Percentiles rank a stretch among this genome's conserved stretches.
phyloP scores from a whole-genome alignment of 2,113 vertebrate genomes.

The Nycticryphes semicollaris region DNA sequence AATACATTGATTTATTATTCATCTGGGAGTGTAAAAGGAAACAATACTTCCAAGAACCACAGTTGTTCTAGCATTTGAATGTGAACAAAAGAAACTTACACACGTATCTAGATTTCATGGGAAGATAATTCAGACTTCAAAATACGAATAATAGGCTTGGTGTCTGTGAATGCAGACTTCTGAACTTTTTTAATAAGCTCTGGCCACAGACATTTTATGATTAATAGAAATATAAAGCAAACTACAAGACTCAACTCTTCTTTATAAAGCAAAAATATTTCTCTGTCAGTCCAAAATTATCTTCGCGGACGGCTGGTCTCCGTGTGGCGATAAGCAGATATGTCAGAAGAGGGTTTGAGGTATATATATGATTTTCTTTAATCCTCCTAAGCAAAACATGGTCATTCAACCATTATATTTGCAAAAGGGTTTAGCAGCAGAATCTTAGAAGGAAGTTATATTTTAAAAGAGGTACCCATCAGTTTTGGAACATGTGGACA shows the following conservation, averaged over 20 bases:
- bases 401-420: background rate
- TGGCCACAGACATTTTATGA: background rate
- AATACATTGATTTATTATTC: slow-evolving; percentile 15
- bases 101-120: background rate
- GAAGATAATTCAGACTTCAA: slow-evolving; percentile 1
- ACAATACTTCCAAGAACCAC: background rate
- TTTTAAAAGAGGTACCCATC: background rate
- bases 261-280: background rate
- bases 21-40: background rate
- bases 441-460: background rate
- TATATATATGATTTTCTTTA: background rate
- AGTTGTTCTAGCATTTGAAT: background rate
- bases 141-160: background rate
- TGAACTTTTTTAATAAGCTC: background rate
- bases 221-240: background rate
- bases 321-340: background rate
- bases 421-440: background rate
- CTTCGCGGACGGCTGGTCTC: background rate
- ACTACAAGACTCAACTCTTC: background rate
- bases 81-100: slow-evolving; percentile 1
- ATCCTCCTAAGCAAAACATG: background rate
- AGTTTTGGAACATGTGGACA: background rate
- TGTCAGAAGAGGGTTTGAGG: background rate
- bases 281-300: background rate
- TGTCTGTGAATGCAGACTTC: background rate